Evolutionary conservation across 2,113 vertebrate genomes (phyloP), one percentile per base, ranked within the genome.

Genomic region (Thamnophis sirtalis): DNA sequence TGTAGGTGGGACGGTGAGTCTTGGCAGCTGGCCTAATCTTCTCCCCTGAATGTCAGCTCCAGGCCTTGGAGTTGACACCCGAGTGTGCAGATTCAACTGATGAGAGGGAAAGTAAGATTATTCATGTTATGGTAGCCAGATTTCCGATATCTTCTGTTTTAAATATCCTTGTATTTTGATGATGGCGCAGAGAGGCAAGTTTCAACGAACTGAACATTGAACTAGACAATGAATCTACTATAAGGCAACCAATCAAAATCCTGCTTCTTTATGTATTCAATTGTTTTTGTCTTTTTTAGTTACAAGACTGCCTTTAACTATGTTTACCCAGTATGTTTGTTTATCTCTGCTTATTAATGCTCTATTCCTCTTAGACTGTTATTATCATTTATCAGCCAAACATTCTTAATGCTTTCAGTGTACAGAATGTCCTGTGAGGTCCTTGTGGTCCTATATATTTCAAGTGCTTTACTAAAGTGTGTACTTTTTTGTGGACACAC

Each of bases 271-370:
- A 10, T 22, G 21, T 10, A 56, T 89, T 54, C 50, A 58, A 28
- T 92, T 92, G 87, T 92, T 88, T 51, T 13, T 56, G 2, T 92
- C 17, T 80, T 88, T 92, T 92, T 88, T 88, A 54, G 26, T 89
- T 89, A 84, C 17, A 55, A 56, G 38, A n/a, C 33, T 54, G 86
- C 50, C 21, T 55, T 51, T 92, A 88, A 51, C 49, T 15, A 19
- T 48, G 33, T 5, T 55, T 80, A 28, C 38, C 56, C 53, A 84
- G 43, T 3, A n/a, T 43, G 19, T 17, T 5, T 84, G 51, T 84
- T 9, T 24, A 87, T 53, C 21, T 24, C 33, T 87, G 58, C 43
- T 54, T 48, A 48, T 15, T 26, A 80, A 19, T 10, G 24, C 6
- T 49, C 21, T 92, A 87, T 91, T 50, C 63, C 10, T 24, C 33